Evolutionary conservation across 37 sponge, comb jelly and placozoan species (phyloP).

Genomic region (Theonella swinhoei): DNA sequence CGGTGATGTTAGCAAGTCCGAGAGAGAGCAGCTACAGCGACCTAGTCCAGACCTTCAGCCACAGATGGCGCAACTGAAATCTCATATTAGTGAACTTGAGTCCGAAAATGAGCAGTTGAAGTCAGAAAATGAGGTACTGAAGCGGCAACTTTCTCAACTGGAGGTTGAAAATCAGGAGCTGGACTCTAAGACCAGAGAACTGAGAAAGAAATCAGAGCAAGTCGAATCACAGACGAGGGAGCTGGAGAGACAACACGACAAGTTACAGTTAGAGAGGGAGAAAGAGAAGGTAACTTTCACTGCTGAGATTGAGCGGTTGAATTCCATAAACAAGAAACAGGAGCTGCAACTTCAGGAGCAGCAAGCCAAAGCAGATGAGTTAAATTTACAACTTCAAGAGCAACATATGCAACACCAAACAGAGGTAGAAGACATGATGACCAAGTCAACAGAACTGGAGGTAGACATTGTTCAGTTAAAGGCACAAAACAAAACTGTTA

Average conservation of each 20-base stretch:
- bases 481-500: not conserved
- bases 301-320: not conserved
- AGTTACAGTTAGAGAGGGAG: not conserved
- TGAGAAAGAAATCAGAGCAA: not conserved
- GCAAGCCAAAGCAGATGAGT: not conserved
- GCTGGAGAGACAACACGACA: not conserved
- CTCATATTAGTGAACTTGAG: too few relatives aligned
- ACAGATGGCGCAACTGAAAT: not conserved
- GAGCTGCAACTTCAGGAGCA: not conserved
- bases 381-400: not conserved
- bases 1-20: not conserved
- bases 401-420: not conserved
- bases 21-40: not conserved
- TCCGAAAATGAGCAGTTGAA: not conserved
- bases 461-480: not conserved
- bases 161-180: constrained; percentile 5
- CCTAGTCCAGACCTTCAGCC: not conserved
- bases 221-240: not conserved
- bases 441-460: not conserved
- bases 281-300: too few relatives aligned
- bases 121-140: constrained; percentile 4
- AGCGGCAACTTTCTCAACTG: not conserved
- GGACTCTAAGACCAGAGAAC: not conserved
- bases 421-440: not conserved
- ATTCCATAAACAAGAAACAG: not conserved